A percentile compares a stretch with the other conserved stretches of the same genome.
phyloP scores from a whole-genome alignment of 2,113 vertebrate species.

The Archocentrus centrarchus region DNA sequence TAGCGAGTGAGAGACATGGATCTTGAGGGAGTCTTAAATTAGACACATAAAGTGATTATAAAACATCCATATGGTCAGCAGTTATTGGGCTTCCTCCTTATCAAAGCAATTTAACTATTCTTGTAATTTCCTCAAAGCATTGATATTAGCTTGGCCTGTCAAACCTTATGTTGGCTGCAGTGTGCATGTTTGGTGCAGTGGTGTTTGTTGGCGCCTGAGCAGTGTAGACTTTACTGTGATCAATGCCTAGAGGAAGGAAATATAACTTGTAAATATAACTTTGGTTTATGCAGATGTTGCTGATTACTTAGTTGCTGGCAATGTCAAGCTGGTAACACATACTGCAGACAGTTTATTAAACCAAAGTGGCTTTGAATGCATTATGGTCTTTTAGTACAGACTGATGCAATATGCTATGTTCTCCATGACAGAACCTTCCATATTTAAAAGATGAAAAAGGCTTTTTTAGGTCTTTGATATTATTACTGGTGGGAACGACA shows the following conservation, averaged over 20 bases:
- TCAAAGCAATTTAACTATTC: slow-evolving; percentile 55
- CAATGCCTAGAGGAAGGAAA: slow-evolving; percentile 13
- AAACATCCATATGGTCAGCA: slow-evolving; percentile 61
- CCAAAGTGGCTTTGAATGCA: slow-evolving; percentile 45
- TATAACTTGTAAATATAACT: slow-evolving; percentile 33
- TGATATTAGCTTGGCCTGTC: slow-evolving; percentile 10
- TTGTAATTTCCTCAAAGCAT: slow-evolving; percentile 13
- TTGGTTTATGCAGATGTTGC: slow-evolving; percentile 24
- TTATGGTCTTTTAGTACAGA: slow-evolving; percentile 27
- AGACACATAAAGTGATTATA: slow-evolving; percentile 68
- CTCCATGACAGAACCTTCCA: slow-evolving; percentile 5
- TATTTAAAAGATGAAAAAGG: slow-evolving; percentile 45
- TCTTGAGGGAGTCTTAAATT: slow-evolving; percentile 67
- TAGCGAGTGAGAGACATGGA: slow-evolving; percentile 63
- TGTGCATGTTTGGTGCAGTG: neutral
- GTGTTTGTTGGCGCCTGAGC: neutral
- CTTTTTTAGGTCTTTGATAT: slow-evolving; percentile 48
- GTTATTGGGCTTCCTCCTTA: slow-evolving; percentile 41
- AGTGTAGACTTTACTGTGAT: slow-evolving; percentile 4
- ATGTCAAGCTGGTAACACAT: slow-evolving; percentile 18
- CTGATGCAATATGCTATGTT: slow-evolving; percentile 20
- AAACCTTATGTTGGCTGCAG: neutral
- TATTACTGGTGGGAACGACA: slow-evolving; percentile 18
- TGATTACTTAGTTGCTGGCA: slow-evolving; percentile 32
- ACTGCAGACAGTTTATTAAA: neutral